Evolutionary conservation across 2,797 vertebrate genomes (phyloP).

Genomic region (Typhlichthys subterraneus): DNA sequence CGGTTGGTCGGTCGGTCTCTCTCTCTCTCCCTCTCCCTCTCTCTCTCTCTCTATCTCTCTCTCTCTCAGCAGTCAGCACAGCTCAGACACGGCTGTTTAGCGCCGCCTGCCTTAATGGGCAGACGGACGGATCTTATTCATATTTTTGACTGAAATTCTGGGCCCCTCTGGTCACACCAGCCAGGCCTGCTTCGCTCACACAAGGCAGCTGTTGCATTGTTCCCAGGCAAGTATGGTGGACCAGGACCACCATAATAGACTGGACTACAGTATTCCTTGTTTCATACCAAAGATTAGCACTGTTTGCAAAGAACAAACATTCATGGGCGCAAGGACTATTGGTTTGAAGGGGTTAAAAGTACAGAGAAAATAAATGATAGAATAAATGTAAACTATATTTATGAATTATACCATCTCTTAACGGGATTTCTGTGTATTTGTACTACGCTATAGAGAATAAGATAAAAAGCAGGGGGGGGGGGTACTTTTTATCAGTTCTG

Average conservation of each 20-base stretch:
- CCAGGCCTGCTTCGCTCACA: slow-evolving; percentile 20
- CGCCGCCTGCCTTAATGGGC: slow-evolving; percentile 28
- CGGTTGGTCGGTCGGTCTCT: too few species aligned
- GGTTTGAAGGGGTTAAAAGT: not conserved
- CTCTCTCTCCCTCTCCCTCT: not conserved
- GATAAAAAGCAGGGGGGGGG: not conserved
- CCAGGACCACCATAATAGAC: not conserved
- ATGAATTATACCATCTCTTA: not conserved
- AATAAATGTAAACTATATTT: not conserved
- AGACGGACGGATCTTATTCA: slow-evolving; percentile 35
- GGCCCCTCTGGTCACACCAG: slow-evolving; percentile 41
- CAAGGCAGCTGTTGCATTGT: slow-evolving; percentile 52
- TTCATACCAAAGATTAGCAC: not conserved
- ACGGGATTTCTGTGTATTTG: not conserved
- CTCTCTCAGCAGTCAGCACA: slow-evolving; percentile 28
- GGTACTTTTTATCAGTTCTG: not conserved
- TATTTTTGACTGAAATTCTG: slow-evolving; percentile 51
- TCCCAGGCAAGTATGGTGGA: slow-evolving; percentile 10
- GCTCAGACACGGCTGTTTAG: slow-evolving; percentile 48
- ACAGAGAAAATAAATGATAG: not conserved
- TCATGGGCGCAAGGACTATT: not conserved
- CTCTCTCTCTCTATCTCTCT: too few species aligned
- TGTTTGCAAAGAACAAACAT: slow-evolving; percentile 9
- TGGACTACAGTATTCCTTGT: not conserved
- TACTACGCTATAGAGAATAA: not conserved